Conservation (phyloP, 2,113 vertebrate genomes). For the Limnothrissa miodon region DNA sequence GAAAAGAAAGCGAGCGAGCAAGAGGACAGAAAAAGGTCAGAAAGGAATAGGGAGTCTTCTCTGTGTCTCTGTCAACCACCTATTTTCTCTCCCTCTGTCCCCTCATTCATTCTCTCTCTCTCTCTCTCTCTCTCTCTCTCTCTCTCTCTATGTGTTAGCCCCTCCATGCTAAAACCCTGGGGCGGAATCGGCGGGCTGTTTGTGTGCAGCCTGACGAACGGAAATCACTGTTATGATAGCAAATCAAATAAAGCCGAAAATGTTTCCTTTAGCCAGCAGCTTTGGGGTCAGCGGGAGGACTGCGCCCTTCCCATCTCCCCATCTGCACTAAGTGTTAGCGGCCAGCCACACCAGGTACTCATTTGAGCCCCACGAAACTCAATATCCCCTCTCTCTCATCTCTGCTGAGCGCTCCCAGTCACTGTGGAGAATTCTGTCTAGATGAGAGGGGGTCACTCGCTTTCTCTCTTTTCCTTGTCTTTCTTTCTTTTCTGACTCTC, state of each 20-base stretch:
- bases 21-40: slow-evolving; percentile 44
- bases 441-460: background rate
- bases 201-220: slow-evolving; percentile 54
- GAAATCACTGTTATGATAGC: slow-evolving; percentile 64
- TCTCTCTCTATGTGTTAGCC: background rate
- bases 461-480: too few species aligned
- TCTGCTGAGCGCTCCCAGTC: background rate
- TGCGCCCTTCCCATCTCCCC: slow-evolving; percentile 8
- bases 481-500: background rate
- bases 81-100: background rate
- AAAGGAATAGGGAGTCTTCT: slow-evolving; percentile 37
- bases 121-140: background rate
- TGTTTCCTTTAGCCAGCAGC: slow-evolving; percentile 40
- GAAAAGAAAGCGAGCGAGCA: slow-evolving; percentile 20
- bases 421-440: background rate
- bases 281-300: slow-evolving; percentile 37
- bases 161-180: slow-evolving; percentile 33
- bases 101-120: too few species aligned
- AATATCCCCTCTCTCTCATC: slow-evolving; percentile 17
- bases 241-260: slow-evolving; percentile 54
- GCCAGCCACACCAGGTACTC: slow-evolving; percentile 17
- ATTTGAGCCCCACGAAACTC: background rate
- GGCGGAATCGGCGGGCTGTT: slow-evolving; percentile 36
- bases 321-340: slow-evolving; percentile 20
- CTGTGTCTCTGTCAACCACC: background rate